Base-by-base conservation (phyloP, 2,888 invertebrate species). In the Ochlodes sylvanus region DNA sequence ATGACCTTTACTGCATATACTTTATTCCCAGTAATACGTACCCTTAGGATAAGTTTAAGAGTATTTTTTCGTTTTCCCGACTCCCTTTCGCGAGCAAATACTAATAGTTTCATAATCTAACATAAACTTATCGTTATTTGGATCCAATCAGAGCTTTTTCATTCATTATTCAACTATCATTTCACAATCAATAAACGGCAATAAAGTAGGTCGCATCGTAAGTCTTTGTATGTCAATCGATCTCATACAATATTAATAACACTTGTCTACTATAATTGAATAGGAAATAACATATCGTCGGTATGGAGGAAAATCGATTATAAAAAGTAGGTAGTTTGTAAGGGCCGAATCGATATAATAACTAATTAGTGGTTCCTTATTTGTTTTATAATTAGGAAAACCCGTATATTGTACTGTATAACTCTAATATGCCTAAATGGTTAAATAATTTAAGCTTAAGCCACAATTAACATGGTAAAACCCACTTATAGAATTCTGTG, bases 221-320 rank as follows among this genome's bases (percentile, higher is more conserved):
- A 10, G 19, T 21, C 19, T 58, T 41, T 19, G 17, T 21, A 41
- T 34, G 27, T 34, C 64, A 21, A 57, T 65, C 64, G 50, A 65
- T 57, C 38, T 14, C 21, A 21, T 47, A 47, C 9, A 47, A 17
- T 38, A 21, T 65, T 57, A 65, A 65, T 65, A 65, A 47, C 74
- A 62, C 69, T 70, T 71, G 68, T 60, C 69, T 75, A 71, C 64
- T 63, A 14, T 56, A 67, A 69, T 70, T 63, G 69, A 65, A 73
- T 70, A 57, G 61, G 62, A 56, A n/a, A 15, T 17, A 47, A 15
- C n/a, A 17, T 15, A 15, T 17, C 14, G 56, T 38, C 10, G 10
- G 14, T 47, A 32, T 38, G 7, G 56, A 47, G 14, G 57, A 47
- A 50, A 58, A 65, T 42, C 58, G 41, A 65, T n/a, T 65, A 38